Percentiles rank a stretch among this genome's conserved stretches.
Conservation (phyloP, 2,113 vertebrate species). For the Odobenus rosmarus region DNA sequence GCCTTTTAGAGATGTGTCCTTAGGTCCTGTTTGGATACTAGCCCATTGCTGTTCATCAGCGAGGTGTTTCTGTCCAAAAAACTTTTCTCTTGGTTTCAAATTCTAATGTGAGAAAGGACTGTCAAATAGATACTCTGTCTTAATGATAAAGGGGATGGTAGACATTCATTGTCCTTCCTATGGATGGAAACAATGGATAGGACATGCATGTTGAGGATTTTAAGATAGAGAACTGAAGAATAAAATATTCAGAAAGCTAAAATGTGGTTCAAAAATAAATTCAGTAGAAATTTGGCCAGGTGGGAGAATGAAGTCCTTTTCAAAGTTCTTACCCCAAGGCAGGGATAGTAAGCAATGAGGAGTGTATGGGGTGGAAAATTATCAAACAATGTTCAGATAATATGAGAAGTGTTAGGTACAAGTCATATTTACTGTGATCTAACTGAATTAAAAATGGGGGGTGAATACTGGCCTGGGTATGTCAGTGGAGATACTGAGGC, state of each 20-base stretch:
- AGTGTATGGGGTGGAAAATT: background rate
- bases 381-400: background rate
- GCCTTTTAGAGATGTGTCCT: conserved; percentile 67
- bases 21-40: conserved; percentile 50
- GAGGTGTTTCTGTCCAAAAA: conserved; percentile 60
- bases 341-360: background rate
- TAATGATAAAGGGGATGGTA: conserved; percentile 28
- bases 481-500: background rate
- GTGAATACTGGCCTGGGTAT: background rate
- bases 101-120: conserved; percentile 57
- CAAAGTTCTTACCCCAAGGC: background rate
- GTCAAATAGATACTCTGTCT: conserved; percentile 30
- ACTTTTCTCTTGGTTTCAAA: conserved; percentile 59
- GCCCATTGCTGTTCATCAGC: conserved; percentile 51
- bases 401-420: background rate
- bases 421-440: background rate
- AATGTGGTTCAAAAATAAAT: conserved; percentile 4
- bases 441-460: background rate
- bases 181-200: background rate
- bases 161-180: background rate
- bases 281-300: background rate
- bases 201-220: background rate
- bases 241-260: conserved; percentile 38
- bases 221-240: conserved; percentile 7
- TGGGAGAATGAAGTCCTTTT: background rate